A percentile compares a stretch with the other conserved stretches of the same genome.
phyloP scores from a whole-genome alignment of 2,113 vertebrate species.

The Mesocricetus auratus region DNA sequence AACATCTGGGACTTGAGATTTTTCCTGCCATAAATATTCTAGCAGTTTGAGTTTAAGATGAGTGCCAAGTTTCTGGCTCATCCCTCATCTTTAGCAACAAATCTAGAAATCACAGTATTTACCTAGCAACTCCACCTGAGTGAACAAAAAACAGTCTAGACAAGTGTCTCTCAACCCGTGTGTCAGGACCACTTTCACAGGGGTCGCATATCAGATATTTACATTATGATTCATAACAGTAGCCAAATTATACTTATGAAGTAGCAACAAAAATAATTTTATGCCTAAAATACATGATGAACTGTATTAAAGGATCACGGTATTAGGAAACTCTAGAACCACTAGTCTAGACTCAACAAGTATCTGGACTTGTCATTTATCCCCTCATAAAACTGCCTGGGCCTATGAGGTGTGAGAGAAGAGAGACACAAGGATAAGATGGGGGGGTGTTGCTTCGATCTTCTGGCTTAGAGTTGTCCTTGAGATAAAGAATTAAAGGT shows the following conservation, averaged over 20 bases:
- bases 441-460: background rate
- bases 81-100: background rate
- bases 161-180: background rate
- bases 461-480: background rate
- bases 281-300: background rate
- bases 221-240: background rate
- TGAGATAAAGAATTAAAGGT: slow-evolving; percentile 1
- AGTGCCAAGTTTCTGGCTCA: background rate
- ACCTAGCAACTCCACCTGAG: background rate
- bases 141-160: background rate
- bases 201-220: background rate
- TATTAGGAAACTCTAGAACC: background rate
- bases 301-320: background rate
- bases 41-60: background rate
- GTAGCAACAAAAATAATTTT: background rate
- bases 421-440: background rate
- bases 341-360: background rate
- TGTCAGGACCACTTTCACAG: background rate
- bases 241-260: background rate
- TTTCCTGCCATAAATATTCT: background rate
- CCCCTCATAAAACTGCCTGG: background rate
- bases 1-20: slow-evolving; percentile 6
- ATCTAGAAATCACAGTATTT: background rate
- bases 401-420: background rate
- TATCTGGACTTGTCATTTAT: background rate